phyloP scores from a whole-genome alignment of 2,113 vertebrate species.

The Neotoma lepida region DNA sequence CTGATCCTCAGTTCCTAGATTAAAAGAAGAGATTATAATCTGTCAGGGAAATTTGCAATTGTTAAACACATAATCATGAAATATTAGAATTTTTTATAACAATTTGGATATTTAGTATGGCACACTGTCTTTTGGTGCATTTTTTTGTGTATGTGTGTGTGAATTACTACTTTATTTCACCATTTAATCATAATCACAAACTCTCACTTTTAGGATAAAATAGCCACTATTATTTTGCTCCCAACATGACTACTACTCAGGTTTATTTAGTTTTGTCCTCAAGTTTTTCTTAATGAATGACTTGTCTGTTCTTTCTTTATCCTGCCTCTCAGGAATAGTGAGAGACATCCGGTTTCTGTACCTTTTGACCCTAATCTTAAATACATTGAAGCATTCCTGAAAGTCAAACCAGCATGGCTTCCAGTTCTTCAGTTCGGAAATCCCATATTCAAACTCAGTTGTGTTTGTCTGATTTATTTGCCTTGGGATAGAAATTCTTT shows the following conservation, averaged over 20 bases:
- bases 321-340: slow-evolving; percentile 7
- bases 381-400: slow-evolving; percentile 64
- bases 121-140: slow-evolving; percentile 50
- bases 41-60: not conserved
- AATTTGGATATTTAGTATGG: slow-evolving; percentile 17
- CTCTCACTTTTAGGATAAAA: slow-evolving; percentile 57
- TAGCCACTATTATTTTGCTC: slow-evolving; percentile 19
- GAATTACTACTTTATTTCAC: slow-evolving; percentile 49
- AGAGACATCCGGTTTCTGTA: slow-evolving; percentile 44
- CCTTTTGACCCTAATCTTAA: slow-evolving; percentile 62
- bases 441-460: slow-evolving; percentile 53
- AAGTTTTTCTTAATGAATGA: slow-evolving; percentile 56
- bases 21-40: not conserved
- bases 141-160: not conserved
- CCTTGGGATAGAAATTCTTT: slow-evolving; percentile 57
- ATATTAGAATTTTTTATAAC: slow-evolving; percentile 17
- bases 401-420: slow-evolving; percentile 64
- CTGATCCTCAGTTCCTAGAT: not conserved
- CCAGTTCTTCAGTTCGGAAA: slow-evolving; percentile 63
- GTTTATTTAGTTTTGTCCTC: slow-evolving; percentile 74
- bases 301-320: slow-evolving; percentile 67
- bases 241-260: not conserved
- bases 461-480: slow-evolving; percentile 59
- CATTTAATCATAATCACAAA: slow-evolving; percentile 71
- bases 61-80: slow-evolving; percentile 53